Base-by-base conservation (phyloP, 2,113 vertebrate genomes). In the Ictalurus furcatus region DNA sequence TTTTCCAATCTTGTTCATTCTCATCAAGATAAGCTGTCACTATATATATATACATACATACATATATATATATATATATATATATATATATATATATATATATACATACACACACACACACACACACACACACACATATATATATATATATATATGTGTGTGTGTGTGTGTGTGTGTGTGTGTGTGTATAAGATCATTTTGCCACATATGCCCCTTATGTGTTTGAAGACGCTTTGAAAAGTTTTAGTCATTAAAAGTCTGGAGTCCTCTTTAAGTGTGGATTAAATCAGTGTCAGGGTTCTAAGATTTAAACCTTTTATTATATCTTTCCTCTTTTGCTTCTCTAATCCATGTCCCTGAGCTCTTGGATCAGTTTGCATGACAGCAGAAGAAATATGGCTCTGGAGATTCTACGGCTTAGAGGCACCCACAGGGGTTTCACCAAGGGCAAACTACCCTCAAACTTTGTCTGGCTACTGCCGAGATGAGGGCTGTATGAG, bases 291-390 rank as follows among this genome's bases (percentile, higher is more conserved):
- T 34, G 8, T 76, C 63, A 56, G 86, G 81, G 23, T 80, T 59
- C 63, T 88, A 78, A 83, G 84, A 78, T 82, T 85, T 30, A 85
- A 83, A 65, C 85, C 61, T 67, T 71, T 89, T 89, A 48, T n/a
- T 67, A 73, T 61, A 56, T 84, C 71, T 76, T 69, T 58, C 48
- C 86, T 52, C 69, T 74, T 87, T 89, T 65, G 52, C 74, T 83
- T 21, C 88, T 91, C 83, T 91, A 91, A 91, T 91, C 90, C 88
- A 54, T 86, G 56, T 89, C 90, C 90, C 76, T 44, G 83, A 86
- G 90, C 80, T 78, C 83, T 19, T 58, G 58, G 87, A 80, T 88
- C 90, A 59, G 84, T 61, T 87, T 83, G 85, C 71, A 74, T 81
- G 73, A 81, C 23, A 28, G 76, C 34, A 65, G 85, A 86, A 63